Conservation (phyloP, 2,113 vertebrate genomes). For the Brienomyrus longianalis region DNA sequence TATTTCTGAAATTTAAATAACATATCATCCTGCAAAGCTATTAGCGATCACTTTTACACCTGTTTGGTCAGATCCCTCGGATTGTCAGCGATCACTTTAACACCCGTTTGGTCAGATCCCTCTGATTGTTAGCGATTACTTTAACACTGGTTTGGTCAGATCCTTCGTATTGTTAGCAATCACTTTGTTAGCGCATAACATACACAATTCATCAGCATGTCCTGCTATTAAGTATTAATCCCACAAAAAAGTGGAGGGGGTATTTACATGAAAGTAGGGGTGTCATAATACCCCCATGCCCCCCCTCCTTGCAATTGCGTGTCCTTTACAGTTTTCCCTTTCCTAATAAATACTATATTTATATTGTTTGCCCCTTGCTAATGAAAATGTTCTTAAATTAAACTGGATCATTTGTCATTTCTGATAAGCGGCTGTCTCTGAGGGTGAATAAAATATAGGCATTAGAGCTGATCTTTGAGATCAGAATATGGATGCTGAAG, state of each 20-base stretch:
- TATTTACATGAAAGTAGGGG: neutral
- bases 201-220: neutral
- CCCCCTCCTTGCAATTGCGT: neutral
- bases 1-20: neutral
- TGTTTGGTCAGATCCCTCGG: neutral
- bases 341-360: neutral
- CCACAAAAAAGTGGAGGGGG: neutral
- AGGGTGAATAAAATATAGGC: neutral
- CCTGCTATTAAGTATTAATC: neutral
- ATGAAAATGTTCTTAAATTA: neutral
- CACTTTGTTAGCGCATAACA: neutral
- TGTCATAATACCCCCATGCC: too few species aligned
- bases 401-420: neutral
- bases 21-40: neutral
- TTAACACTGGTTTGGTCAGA: too few species aligned
- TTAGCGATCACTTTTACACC: neutral
- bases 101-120: neutral
- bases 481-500: neutral
- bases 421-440: neutral
- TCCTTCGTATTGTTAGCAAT: too few species aligned
- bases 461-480: neutral
- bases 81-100: neutral
- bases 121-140: neutral
- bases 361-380: neutral
- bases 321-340: neutral